A percentile compares a stretch with the other conserved stretches of the same genome.
These are phyloP conservation scores for Gandaritis pyraliata DNA, from an alignment of 2,888 invertebrate genomes.

Conservation along the genomic window DNA sequence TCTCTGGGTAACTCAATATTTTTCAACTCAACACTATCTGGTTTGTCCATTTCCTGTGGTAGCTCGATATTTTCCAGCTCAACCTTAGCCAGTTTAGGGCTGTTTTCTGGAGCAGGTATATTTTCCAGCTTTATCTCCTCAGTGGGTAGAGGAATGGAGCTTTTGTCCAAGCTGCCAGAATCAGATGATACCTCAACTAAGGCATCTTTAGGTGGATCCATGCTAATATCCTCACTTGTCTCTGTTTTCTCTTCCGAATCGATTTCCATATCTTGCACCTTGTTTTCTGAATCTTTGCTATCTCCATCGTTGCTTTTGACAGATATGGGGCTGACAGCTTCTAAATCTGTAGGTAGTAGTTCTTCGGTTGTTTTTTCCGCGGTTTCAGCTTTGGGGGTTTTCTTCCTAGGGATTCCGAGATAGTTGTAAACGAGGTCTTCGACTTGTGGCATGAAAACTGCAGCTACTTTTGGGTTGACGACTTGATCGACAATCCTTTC, in stretches of 20 bases:
- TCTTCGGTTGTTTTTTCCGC: constrained; percentile 72
- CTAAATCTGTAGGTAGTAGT: constrained; percentile 90
- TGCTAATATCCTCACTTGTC: constrained; percentile 38
- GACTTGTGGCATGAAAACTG: constrained; percentile 94
- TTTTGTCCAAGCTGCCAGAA: constrained; percentile 58
- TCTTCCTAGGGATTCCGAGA: constrained; percentile 91
- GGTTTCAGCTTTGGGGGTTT: constrained; percentile 62
- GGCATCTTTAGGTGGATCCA: constrained; percentile 39
- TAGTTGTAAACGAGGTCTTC: constrained; percentile 95
- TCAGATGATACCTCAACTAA: constrained; percentile 35
- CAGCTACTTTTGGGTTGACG: constrained; percentile 95
- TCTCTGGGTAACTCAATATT: constrained; percentile 69
- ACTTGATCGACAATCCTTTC: constrained; percentile 98
- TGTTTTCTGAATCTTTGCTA: constrained; percentile 37
- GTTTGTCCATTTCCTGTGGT: constrained; percentile 62
- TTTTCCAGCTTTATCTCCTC: constrained; percentile 70
- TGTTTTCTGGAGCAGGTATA: constrained; percentile 73
- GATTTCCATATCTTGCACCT: constrained; percentile 61
- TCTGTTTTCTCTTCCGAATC: constrained; percentile 48
- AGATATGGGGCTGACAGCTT: constrained; percentile 92
- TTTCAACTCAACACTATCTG: constrained; percentile 60
- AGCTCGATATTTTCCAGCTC: constrained; percentile 67
- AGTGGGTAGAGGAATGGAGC: constrained; percentile 59
- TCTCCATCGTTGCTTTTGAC: constrained; percentile 84
- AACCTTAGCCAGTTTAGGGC: constrained; percentile 61